phyloP scores from a whole-genome alignment of 2,888 invertebrate genomes.

The Tineola bisselliella region DNA sequence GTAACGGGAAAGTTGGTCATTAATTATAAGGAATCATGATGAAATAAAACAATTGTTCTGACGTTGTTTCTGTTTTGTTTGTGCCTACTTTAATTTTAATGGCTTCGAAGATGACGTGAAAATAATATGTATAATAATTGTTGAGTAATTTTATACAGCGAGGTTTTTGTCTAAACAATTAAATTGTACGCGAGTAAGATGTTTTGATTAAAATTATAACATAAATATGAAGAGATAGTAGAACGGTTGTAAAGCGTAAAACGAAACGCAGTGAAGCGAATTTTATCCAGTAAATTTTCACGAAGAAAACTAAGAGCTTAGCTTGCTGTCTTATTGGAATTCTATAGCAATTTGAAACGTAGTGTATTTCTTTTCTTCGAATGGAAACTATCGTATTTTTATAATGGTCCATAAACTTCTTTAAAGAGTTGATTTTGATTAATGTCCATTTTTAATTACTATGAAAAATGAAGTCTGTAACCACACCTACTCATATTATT shows the following conservation, averaged over 20 bases:
- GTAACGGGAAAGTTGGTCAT: constrained; percentile 9
- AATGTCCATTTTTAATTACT: too few species aligned
- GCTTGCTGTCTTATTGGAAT: neutral
- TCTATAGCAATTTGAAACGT: neutral
- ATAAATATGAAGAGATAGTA: neutral
- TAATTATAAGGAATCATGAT: constrained; percentile 8
- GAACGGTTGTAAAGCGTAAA: neutral
- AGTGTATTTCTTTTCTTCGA: neutral
- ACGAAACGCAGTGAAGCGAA: constrained; percentile 1
- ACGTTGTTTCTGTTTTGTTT: neutral
- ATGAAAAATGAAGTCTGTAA: too few species aligned
- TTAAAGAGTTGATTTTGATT: too few species aligned
- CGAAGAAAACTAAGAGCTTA: neutral
- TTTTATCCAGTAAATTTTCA: neutral
- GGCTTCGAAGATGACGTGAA: neutral
- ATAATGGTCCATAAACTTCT: neutral
- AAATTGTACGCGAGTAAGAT: too few species aligned
- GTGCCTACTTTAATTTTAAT: neutral
- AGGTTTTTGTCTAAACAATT: too few species aligned
- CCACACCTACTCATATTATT: too few species aligned
- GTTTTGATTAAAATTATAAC: too few species aligned
- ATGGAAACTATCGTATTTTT: neutral
- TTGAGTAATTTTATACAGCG: too few species aligned
- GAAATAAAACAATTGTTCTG: constrained; percentile 1
- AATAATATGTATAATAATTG: neutral